A percentile compares a stretch with the other conserved stretches of the same genome.
phyloP scores from a whole-genome alignment of 1,140 invertebrate genomes.

The Macrosteles quadrilineatus region DNA sequence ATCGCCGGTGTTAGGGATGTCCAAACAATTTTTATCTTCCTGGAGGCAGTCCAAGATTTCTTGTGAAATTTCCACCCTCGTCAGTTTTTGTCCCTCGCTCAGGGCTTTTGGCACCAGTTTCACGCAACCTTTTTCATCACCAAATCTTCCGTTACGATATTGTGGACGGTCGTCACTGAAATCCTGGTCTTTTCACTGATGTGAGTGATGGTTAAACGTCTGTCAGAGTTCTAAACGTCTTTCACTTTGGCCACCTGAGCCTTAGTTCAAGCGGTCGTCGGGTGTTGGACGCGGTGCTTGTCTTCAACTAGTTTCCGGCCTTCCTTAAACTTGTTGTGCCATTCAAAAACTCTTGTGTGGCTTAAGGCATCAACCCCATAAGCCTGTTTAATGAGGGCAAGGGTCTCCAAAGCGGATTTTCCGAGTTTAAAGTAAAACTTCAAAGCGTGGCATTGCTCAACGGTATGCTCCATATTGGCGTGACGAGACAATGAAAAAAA shows the following conservation, averaged over 20 bases:
- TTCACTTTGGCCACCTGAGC: not conserved
- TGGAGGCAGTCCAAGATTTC: not conserved
- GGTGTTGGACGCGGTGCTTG: conserved; percentile 1
- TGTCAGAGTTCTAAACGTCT: not conserved
- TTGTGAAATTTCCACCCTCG: not conserved
- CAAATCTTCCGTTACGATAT: not conserved
- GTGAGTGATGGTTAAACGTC: not conserved
- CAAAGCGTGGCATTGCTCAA: conserved; percentile 33
- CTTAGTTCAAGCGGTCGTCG: not conserved
- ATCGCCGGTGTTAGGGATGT: not conserved
- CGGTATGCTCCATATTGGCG: conserved; percentile 23
- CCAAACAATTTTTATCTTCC: not conserved
- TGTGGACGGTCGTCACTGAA: not conserved
- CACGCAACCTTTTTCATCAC: conserved; percentile 3
- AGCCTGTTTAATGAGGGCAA: conserved; percentile 22
- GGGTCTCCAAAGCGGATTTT: conserved; percentile 34
- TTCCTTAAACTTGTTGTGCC: conserved; percentile 21
- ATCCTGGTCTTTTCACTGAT: not conserved
- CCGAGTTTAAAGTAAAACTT: conserved; percentile 39
- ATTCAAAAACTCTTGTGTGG: conserved; percentile 21
- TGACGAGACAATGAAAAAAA: not conserved
- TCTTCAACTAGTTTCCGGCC: conserved; percentile 33
- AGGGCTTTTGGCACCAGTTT: not conserved
- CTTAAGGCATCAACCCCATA: conserved; percentile 31
- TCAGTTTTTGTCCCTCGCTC: not conserved